phyloP scores from a whole-genome alignment of 1,140 invertebrate genomes.

The Drosophila lini region DNA sequence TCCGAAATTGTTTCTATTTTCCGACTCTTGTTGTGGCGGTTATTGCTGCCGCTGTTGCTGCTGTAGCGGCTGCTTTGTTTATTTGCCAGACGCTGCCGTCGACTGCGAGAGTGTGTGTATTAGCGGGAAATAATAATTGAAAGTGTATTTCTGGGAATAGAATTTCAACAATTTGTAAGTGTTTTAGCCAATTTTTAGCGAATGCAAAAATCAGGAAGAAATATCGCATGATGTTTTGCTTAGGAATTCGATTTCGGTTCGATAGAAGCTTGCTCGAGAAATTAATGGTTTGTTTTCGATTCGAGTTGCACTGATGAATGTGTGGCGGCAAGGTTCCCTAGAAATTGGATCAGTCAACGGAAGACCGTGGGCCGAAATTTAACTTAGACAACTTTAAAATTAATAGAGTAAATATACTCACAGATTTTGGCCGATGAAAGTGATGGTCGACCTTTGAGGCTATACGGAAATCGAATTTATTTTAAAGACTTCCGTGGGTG shows the following conservation, averaged over 20 bases:
- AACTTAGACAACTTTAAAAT: conserved; percentile 12
- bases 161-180: conserved; percentile 53
- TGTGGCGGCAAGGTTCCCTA: conserved; percentile 38
- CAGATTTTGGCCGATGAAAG: neutral
- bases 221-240: conserved; percentile 26
- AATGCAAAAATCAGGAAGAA: conserved; percentile 41
- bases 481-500: conserved; percentile 10
- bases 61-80: conserved; percentile 16
- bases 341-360: conserved; percentile 60
- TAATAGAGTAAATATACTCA: conserved; percentile 27
- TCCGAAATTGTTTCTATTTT: conserved; percentile 43
- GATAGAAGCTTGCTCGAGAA: conserved; percentile 27
- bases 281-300: conserved; percentile 67
- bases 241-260: conserved; percentile 28
- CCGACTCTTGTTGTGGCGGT: conserved; percentile 9
- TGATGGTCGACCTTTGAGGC: conserved; percentile 3
- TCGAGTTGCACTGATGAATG: conserved; percentile 55
- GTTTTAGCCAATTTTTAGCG: conserved; percentile 51
- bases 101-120: conserved; percentile 10
- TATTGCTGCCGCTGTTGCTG: conserved; percentile 6
- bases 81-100: conserved; percentile 24
- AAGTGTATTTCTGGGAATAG: conserved; percentile 62
- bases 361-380: conserved; percentile 14
- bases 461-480: conserved; percentile 22
- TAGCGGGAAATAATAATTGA: conserved; percentile 64